These are phyloP conservation scores for Megaceryle maxima DNA, from an alignment of 2,113 vertebrate species.

Conservation along the genomic window DNA sequence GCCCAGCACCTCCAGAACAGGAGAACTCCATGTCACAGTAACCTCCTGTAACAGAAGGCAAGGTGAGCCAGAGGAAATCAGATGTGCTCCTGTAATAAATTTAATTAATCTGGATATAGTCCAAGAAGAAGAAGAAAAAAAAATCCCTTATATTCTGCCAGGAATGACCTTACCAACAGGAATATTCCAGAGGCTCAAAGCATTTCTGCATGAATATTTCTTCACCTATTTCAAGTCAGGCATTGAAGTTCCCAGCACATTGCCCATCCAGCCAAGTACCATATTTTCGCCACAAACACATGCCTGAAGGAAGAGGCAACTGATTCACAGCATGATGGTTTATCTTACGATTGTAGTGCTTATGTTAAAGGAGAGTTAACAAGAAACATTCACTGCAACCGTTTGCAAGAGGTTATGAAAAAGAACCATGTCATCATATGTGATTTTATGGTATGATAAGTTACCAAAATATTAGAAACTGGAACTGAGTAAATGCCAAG, in stretches of 20 bases:
- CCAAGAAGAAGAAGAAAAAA: background rate
- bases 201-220: background rate
- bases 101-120: background rate
- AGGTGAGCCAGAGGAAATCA: background rate
- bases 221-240: fast-evolving
- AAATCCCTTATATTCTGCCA: background rate
- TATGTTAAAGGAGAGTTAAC: background rate
- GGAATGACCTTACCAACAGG: background rate
- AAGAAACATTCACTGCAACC: background rate
- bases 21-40: background rate
- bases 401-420: background rate
- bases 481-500: background rate
- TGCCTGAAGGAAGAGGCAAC: background rate
- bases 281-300: background rate
- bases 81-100: background rate
- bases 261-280: background rate
- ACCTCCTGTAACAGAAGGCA: background rate
- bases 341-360: background rate
- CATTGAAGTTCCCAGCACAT: background rate
- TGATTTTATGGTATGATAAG: background rate
- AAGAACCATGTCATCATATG: background rate
- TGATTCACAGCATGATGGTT: background rate
- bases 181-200: background rate
- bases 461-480: background rate
- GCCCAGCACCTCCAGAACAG: background rate